phyloP scores from a whole-genome alignment of 2,113 vertebrate genomes.

The Oncorhynchus masou region DNA sequence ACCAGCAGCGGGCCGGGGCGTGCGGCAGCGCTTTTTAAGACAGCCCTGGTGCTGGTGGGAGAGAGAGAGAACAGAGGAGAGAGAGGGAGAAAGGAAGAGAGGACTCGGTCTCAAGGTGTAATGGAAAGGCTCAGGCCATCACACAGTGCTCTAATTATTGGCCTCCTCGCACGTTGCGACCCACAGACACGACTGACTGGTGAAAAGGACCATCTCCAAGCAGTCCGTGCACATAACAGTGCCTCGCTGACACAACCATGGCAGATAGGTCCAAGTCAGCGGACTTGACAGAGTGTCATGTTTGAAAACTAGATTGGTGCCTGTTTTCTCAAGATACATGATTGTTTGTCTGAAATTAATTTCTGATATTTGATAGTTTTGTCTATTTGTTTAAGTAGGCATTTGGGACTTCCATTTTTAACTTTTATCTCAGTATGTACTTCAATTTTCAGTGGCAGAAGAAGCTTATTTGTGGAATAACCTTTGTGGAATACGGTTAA shows the following conservation, averaged over 20 bases:
- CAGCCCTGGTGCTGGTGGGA: constrained; percentile 33
- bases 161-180: constrained; percentile 27
- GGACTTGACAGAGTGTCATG: not conserved
- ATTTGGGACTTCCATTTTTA: too few relatives aligned
- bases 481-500: too few relatives aligned
- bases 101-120: constrained; percentile 9
- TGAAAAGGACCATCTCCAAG: constrained; percentile 12
- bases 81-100: constrained; percentile 6
- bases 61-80: not conserved
- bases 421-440: too few relatives aligned
- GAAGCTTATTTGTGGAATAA: too few relatives aligned
- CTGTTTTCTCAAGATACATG: not conserved
- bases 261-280: not conserved
- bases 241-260: not conserved
- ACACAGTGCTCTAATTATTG: constrained; percentile 23
- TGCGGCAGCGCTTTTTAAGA: constrained; percentile 52
- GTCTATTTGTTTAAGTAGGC: not conserved
- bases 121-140: constrained; percentile 13
- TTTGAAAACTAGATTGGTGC: not conserved
- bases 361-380: not conserved
- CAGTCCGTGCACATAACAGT: not conserved
- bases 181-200: constrained; percentile 1
- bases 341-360: not conserved
- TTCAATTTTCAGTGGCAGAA: too few relatives aligned
- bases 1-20: constrained; percentile 52